phyloP scores from a whole-genome alignment of 2,888 invertebrate genomes.

The Kuschelorhynchus macadamiae region DNA sequence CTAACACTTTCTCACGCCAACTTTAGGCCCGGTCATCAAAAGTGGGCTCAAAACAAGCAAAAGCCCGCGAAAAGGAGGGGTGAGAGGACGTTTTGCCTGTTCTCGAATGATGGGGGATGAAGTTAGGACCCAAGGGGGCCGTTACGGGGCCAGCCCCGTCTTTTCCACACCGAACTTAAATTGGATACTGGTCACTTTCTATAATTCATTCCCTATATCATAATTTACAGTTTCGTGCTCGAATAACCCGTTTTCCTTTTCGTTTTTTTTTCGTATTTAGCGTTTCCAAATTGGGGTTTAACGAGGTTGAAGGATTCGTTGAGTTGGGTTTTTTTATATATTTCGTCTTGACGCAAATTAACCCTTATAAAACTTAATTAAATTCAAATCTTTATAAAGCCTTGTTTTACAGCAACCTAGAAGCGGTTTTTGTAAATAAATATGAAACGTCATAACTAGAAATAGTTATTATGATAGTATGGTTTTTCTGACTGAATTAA shows the following conservation, averaged over 20 bases:
- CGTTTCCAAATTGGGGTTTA: conserved; percentile 35
- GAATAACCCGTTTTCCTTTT: conserved; percentile 52
- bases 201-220: conserved; percentile 70
- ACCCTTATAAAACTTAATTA: too few relatives aligned
- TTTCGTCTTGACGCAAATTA: too few relatives aligned
- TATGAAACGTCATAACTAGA: too few relatives aligned
- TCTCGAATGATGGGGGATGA: conserved; percentile 61
- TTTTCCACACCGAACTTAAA: conserved; percentile 69
- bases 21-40: conserved; percentile 28
- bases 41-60: conserved; percentile 23
- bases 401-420: too few relatives aligned
- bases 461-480: too few relatives aligned
- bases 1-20: conserved; percentile 20
- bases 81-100: conserved; percentile 16
- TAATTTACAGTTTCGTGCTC: conserved; percentile 59
- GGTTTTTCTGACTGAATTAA: too few relatives aligned
- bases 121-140: conserved; percentile 66
- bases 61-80: conserved; percentile 2
- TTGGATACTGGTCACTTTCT: conserved; percentile 70
- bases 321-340: conserved; percentile 7
- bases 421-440: too few relatives aligned
- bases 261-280: conserved; percentile 45
- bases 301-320: conserved; percentile 11
- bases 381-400: too few relatives aligned
- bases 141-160: conserved; percentile 67